Conservation (phyloP, 2,888 invertebrate species). For the Leptodirus hochenwartii region DNA sequence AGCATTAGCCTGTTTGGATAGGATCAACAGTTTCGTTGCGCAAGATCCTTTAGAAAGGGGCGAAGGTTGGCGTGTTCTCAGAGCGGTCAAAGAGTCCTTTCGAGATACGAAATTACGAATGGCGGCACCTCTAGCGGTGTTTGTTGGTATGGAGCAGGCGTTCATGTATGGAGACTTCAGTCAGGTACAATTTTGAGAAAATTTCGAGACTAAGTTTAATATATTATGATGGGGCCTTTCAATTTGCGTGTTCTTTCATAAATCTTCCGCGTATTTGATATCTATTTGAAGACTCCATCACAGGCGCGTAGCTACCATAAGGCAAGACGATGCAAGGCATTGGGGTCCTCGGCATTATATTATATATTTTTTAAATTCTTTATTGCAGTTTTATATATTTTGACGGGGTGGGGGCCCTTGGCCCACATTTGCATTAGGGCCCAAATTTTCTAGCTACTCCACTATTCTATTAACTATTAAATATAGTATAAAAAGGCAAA, state of each 20-base stretch:
- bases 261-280: constrained; percentile 1
- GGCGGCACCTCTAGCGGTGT: constrained; percentile 58
- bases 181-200: constrained; percentile 32
- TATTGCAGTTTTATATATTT: no score
- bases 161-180: constrained; percentile 71
- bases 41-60: constrained; percentile 30
- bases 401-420: no score
- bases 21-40: constrained; percentile 34
- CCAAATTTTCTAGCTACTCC: no score
- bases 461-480: no score
- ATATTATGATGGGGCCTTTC: neutral
- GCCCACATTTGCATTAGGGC: no score
- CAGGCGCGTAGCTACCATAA: no score
- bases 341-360: constrained; percentile 6
- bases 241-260: constrained; percentile 1
- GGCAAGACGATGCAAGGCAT: no score
- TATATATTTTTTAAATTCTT: no score
- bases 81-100: constrained; percentile 32
- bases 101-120: constrained; percentile 46
- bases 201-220: constrained; percentile 1
- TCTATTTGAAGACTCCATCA: no score
- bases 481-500: no score
- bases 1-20: constrained; percentile 29
- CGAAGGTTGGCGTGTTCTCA: constrained; percentile 29
- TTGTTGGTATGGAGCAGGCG: constrained; percentile 70